These are phyloP conservation scores for Dryobates pubescens DNA, from an alignment of 2,797 vertebrate genomes.

Conservation along the genomic window DNA sequence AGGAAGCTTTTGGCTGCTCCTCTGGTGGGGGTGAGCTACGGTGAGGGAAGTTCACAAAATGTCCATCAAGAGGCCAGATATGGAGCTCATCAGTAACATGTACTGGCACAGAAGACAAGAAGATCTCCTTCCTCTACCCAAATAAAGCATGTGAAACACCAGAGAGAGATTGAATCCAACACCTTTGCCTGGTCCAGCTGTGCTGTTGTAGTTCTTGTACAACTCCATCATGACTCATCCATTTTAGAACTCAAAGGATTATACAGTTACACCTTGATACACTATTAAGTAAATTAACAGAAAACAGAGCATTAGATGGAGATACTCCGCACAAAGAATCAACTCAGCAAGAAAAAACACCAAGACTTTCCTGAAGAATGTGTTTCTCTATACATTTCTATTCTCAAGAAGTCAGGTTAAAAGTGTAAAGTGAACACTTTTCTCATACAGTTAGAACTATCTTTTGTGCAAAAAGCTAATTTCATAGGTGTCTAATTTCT, in stretches of 20 bases:
- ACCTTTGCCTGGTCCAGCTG: not conserved
- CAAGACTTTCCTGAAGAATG: not conserved
- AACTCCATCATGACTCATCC: not conserved
- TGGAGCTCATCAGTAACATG: not conserved
- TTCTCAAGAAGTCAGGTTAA: not conserved
- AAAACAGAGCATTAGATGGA: not conserved
- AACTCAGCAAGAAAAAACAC: not conserved
- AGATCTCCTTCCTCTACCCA: too few relatives aligned
- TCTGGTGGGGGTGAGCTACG: too few relatives aligned
- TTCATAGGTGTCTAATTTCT: not conserved
- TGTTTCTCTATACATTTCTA: not conserved
- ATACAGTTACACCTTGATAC: not conserved
- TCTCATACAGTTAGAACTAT: not conserved
- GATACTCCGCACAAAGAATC: not conserved
- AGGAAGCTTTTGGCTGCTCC: too few relatives aligned
- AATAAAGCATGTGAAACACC: not conserved
- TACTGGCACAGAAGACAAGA: too few relatives aligned
- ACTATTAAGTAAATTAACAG: not conserved
- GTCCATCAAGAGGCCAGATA: rapidly evolving
- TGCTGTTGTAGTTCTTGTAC: not conserved
- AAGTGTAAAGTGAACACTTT: not conserved
- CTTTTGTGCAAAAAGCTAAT: not conserved
- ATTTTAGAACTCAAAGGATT: not conserved
- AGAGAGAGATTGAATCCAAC: not conserved
- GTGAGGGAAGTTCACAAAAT: not conserved